phyloP scores from a whole-genome alignment of 1,140 invertebrate genomes.

The Saccostrea glomerata region DNA sequence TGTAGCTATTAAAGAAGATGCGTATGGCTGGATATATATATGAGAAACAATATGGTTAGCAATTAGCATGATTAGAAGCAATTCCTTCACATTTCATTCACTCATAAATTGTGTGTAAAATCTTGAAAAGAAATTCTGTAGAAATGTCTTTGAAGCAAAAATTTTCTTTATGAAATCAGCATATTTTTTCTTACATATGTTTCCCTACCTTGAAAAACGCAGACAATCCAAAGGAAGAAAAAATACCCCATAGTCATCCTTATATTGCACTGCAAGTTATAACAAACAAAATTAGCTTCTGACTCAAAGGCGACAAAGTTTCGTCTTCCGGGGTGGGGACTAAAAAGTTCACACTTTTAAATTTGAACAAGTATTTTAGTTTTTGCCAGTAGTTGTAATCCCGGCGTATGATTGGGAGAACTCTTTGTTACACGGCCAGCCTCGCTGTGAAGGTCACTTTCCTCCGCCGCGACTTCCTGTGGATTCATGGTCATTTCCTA shows the following conservation, averaged over 20 bases:
- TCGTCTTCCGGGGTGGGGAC: neutral
- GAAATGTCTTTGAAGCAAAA: neutral
- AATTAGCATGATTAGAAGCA: too few relatives aligned
- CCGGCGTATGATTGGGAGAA: neutral
- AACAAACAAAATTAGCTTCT: neutral
- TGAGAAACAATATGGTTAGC: too few relatives aligned
- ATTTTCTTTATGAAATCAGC: neutral
- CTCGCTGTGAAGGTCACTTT: slow-evolving; percentile 17
- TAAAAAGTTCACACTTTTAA: neutral
- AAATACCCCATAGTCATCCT: neutral
- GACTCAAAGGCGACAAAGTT: neutral
- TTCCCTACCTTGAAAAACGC: neutral
- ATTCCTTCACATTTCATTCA: too few relatives aligned
- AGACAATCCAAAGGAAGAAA: neutral
- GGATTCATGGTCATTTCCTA: slow-evolving; percentile 24
- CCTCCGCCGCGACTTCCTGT: neutral
- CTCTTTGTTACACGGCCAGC: neutral
- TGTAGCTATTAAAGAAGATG: too few relatives aligned
- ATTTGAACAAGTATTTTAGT: neutral
- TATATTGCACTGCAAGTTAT: neutral
- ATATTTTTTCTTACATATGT: neutral
- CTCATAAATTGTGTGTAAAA: too few relatives aligned
- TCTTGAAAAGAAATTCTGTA: too few relatives aligned
- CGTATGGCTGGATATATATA: too few relatives aligned
- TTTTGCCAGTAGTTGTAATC: neutral